Base-by-base conservation (phyloP, 2,888 invertebrate species). In the Seladonia tumulorum region DNA sequence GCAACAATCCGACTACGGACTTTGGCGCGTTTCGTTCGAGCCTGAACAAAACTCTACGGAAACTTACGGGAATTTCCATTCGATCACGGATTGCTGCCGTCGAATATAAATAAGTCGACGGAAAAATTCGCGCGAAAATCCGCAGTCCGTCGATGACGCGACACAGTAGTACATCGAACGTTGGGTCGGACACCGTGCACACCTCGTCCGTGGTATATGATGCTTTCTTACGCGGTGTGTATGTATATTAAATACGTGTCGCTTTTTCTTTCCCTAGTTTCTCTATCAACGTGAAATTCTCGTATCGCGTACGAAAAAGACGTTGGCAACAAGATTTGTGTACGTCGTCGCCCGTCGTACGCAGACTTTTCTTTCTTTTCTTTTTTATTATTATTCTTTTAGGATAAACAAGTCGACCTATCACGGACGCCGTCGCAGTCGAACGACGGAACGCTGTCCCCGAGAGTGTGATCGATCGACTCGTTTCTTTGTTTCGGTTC, bases 391-490 rank as follows among this genome's bases (percentile, higher is more conserved):
- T 35, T 35, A 35, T 29, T 7, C 16, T 85, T 76, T 29, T 8
- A 70, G 82, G 75, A 81, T 60, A 68, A 76, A 25, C 79, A 68
- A 83, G 79, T 83, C 88, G 77, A 81, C 80, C 80, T 83, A 82
- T 88, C 88, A 88, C 81, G 74, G 68, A 47, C 74, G 81, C 72
- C 25, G n/a, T 77, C 35, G 68, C 72, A 76, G 57, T 53, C 49
- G n/a, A 49, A 77, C 63, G n/a, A n/a, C 76, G 12, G 35, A 35
- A 47, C 39, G 22, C 79, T n/a, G 70, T 45, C 25, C 39, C 14
- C 77, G 81, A 53, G 35, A 53, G 68, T 71, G 75, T 76, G 83
- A 83, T 82, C 79, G 80, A 80, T 82, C 82, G 80, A 81, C 81
- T 79, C 79, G 81, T 76, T 82, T 74, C 72, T 63, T 53, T 73